Base-by-base conservation (phyloP, 2,113 vertebrate genomes). In the Passerina amoena region DNA sequence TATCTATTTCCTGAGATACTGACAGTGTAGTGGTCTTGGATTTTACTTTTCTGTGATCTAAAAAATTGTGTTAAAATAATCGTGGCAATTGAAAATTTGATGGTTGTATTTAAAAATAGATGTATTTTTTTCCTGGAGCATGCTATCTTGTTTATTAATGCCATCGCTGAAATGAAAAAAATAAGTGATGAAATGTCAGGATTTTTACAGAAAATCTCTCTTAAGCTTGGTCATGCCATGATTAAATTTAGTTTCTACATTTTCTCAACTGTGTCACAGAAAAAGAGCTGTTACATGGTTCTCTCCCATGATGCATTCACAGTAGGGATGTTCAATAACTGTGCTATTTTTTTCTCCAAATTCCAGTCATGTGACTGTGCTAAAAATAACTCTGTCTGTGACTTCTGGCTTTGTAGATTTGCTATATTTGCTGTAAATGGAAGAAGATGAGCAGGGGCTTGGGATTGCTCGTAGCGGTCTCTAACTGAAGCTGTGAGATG, bases 311-410 rank as follows among this genome's bases (percentile, higher is more conserved):
- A 91, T 92, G 42, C 81, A 72, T 87, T 87, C 57, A 53, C 84
- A 90, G 73, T 79, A 82, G 83, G n/a, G 70, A 72, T 89, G 54
- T 94, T 97, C 93, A 90, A 95, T 92, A 96, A 72, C 84, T 20
- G 72, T 75, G 57, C 84, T 92, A 87, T 94, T 92, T 97, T 81
- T 91, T 91, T 37, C 89, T 92, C 16, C 56, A 69, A 87, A 89
- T 79, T 95, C 78, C 30, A 80, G 73, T 82, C 93, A 96, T 8
- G 33, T 96, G 93, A 96, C 57, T 85, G n/a, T 21, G 15, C 40
- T 92, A 92, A 94, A 95, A 97, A 91, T 92, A 96, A 48, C 24
- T 59, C 57, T 87, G 94, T 69, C 81, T 95, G 24, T 76, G 83
- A 82, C 42, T 97, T 89, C 60, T 91, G 47, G 40, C 53, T 92